Conservation (phyloP, 2,113 vertebrate genomes). For the Oncorhynchus masou region DNA sequence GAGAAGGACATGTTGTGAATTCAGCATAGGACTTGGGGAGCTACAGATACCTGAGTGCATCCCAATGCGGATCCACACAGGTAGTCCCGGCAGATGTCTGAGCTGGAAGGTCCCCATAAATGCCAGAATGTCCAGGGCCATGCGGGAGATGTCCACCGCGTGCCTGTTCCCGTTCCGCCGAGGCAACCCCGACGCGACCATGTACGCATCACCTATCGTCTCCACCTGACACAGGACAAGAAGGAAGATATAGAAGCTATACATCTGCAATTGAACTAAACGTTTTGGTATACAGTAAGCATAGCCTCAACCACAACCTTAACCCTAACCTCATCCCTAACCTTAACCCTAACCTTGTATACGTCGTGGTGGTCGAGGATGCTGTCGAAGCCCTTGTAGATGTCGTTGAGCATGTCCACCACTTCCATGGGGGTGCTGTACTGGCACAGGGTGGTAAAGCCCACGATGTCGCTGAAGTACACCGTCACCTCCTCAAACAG, state of each 20-base stretch:
- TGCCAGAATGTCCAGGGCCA: constrained; percentile 93
- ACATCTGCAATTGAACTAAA: not conserved
- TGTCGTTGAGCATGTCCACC: constrained; percentile 97
- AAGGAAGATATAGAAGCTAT: not conserved
- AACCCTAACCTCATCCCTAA: too few species aligned
- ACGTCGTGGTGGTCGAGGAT: constrained; percentile 95
- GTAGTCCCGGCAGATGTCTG: constrained; percentile 87
- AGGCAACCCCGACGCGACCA: constrained; percentile 94
- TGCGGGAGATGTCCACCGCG: constrained; percentile 89
- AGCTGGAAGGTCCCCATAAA: constrained; percentile 95
- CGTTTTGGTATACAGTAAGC: not conserved
- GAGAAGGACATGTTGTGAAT: not conserved
- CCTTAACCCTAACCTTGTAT: constrained; percentile 81
- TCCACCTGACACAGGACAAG: constrained; percentile 80
- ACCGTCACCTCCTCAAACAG: constrained; percentile 94
- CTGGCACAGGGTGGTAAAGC: constrained; percentile 96
- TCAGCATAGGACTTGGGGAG: not conserved
- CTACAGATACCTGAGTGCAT: constrained; percentile 87
- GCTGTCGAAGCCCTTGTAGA: constrained; percentile 95
- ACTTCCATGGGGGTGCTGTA: constrained; percentile 98
- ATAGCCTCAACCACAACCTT: too few species aligned
- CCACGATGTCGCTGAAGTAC: constrained; percentile 98
- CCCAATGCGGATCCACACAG: constrained; percentile 96
- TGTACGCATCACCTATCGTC: constrained; percentile 97
- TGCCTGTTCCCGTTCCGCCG: constrained; percentile 90